Conservation (phyloP, 1,140 invertebrate genomes). For the Neodiprion virginianus region DNA sequence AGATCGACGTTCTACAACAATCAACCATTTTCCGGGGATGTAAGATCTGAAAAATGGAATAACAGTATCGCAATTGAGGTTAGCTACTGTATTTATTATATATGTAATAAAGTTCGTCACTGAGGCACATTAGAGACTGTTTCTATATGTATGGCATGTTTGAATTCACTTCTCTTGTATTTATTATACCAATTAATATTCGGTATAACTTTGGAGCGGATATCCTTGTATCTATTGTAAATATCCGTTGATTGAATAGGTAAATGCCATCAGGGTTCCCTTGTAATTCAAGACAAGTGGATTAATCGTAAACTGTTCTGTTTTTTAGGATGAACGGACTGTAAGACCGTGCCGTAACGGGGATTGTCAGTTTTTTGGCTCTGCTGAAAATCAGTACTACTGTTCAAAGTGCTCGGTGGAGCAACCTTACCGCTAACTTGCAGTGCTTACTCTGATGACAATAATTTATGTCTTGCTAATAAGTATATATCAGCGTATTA, state of each 20-base stretch:
- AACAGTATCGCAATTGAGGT: constrained; percentile 39
- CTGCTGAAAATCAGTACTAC: constrained; percentile 53
- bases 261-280: background rate
- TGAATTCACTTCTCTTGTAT: no score
- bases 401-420: constrained; percentile 59
- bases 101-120: no score
- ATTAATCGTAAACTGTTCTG: background rate
- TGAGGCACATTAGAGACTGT: no score
- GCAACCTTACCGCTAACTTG: constrained; percentile 45
- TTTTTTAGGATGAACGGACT: constrained; percentile 28
- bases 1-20: constrained; percentile 78
- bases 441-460: constrained; percentile 44
- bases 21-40: constrained; percentile 38
- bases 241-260: no score
- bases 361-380: constrained; percentile 56
- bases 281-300: background rate
- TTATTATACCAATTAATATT: background rate
- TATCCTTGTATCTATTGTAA: no score
- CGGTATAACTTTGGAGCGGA: background rate
- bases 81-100: constrained; percentile 17
- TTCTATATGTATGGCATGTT: no score
- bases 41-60: constrained; percentile 38
- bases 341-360: constrained; percentile 51
- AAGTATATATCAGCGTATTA: background rate
- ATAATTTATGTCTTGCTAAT: constrained; percentile 39